Base-by-base conservation (phyloP, 2,797 vertebrate species). In the Gallinago nigripennis region DNA sequence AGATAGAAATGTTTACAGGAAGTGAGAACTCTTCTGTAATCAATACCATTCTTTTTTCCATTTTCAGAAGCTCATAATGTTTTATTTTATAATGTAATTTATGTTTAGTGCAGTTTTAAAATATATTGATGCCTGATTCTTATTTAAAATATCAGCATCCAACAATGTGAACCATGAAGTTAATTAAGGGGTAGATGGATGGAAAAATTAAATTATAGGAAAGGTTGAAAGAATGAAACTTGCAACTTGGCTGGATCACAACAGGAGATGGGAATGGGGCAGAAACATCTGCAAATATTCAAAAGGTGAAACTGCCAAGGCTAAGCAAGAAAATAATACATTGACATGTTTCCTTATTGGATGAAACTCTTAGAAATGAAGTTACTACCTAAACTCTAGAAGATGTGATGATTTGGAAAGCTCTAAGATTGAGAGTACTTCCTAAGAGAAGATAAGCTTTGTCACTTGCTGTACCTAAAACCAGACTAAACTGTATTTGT, bases 1-100 rank as follows among this genome's bases (percentile, higher is more conserved):
- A 94, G 90, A 95, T 70, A 91, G 83, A 95, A 92, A 90, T 93
- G 87, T 95, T 94, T 91, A 90, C 92, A 94, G 96, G 97, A 97
- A 96, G 93, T 83, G 78, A 93, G 92, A 94, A 76, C 83, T 65
- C 86, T 72, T 93, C 82, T 70, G 75, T 96, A 96, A 96, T 96
- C 94, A 94, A 90, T 96, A 79, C 87, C 95, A 94, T 90, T 93
- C 93, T 80, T 95, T 95, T 93, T 95, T 96, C 93, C 93, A 82
- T 92, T 96, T 94, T 95, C 94, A 92, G 94, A 95, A 96, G 94
- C 86, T 91, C 88, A 69, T 87, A 64, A 95, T 90, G 88, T 86
- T 96, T 92, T 92, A 86, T 93, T 94, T 92, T 88, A 75, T 91
- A 87, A 94, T 88, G 51, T 66, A 95, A 46, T 82, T 86, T 91